Evolutionary conservation across 2,888 invertebrate genomes (phyloP), one percentile per base, ranked within the genome.

Genomic region (Colostygia pectinataria): DNA sequence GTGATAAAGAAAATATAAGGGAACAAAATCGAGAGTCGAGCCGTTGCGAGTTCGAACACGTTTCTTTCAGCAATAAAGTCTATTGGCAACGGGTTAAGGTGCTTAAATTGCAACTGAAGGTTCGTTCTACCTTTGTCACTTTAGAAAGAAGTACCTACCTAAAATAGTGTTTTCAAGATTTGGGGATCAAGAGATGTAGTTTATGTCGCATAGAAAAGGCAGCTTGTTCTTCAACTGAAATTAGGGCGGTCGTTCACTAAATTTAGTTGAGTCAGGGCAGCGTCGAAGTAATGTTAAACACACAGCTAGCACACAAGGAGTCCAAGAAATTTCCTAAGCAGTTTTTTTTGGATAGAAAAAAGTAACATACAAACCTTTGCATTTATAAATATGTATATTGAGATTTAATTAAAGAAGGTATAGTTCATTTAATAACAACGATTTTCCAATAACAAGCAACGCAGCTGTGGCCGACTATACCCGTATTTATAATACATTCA

Each of bases 1-100:
- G 71, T 72, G 71, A 69, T 77, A 77, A 74, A 76, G 69, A 66
- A 68, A 76, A 78, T 71, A 68, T 70, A 75, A 67, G 64, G 52
- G 55, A 49, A 55, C 43, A 54, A 61, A 57, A 57, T 62, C 59
- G 66, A 60, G 49, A 59, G 53, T 54, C 56, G 52, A 61, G 63
- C 59, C 47, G 63, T 66, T 66, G 56, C 42, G 57, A 74, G 67
- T 71, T 60, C 51, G 56, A 59, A 63, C 65, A 74, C 68, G 74
- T 74, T 68, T 66, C 63, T 61, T 63, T 58, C 57, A 62, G 65
- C 66, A 67, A 68, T 71, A 68, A 71, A 66, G 58, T 61, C 65
- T 61, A 68, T 61, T 59, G 48, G 58, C 56, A 66, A 55, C 46
- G 59, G 59, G 57, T 57, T 59, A 64, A 63, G 54, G 44, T 43